Base-by-base conservation (phyloP, 2,797 vertebrate species). In the Mastacembelus armatus region DNA sequence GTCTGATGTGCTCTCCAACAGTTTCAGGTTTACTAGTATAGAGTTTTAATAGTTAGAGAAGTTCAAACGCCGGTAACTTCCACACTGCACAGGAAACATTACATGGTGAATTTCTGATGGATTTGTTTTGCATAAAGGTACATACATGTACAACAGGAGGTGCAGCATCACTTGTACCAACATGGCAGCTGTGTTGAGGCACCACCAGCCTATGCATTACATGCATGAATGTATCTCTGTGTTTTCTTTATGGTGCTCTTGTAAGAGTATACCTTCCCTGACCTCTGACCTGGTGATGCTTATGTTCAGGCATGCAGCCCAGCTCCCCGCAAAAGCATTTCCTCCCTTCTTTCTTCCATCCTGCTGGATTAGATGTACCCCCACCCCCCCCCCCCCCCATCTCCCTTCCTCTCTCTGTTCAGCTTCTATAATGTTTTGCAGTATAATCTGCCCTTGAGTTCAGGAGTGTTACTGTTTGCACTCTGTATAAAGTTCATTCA, bases 301-400 rank as follows among this genome's bases (percentile, higher is more conserved):
- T 55, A 29, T 21, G 24, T 52, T 85, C 54, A 85, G 82, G 77
- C 83, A 85, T 80, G 83, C 70, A 50, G 65, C 48, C 61, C 64
- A 50, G 51, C 0, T 47, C 56, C 68, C 78, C 43, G 77, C 73
- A 24, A 24, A 55, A 40, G 43, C 62, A 19, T 55, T 68, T 66
- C 76, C 78, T 69, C 70, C 72, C 61, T 47, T 59, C 55, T 82
- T 72, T 76, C 70, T 71, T 64, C 80, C 69, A 43, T 42, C 27
- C 66, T 62, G 33, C 49, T 43, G 26, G 15, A 45, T 48, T 58
- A 19, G 9, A 60, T 19, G 27, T n/a, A n/a, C n/a, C n/a, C n/a
- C n/a, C n/a, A n/a, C n/a, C n/a, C 9, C 38, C 55, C 8, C 39
- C 5, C 24, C 5, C 3, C 21, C 11, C 26, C 59, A 12, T n/a